Base-by-base conservation (phyloP, 2,797 vertebrate genomes). In the Sitta carolinensis region DNA sequence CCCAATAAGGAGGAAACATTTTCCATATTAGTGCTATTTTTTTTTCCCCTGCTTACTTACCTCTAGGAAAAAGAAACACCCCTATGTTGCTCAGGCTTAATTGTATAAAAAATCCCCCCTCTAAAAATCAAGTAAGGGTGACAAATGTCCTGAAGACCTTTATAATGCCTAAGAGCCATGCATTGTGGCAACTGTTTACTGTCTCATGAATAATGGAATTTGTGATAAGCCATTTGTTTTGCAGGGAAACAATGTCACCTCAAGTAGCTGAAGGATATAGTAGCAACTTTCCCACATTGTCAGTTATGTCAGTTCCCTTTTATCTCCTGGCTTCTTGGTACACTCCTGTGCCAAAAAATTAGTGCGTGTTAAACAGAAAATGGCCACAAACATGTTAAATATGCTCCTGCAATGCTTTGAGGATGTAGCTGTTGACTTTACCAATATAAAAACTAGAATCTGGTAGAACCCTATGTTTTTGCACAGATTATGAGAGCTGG, bases 191-290 rank as follows among this genome's bases (percentile, higher is more conserved):
- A 76, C 26, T 34, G 50, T 86, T 95, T 82, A 51, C 42, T 90
- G 30, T 90, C 76, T 93, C 55, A 32, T 67, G 73, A 94, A 68
- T 86, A 92, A 76, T 32, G 38, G 66, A 69, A 50, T 78, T 62
- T 91, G 34, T 67, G 66, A 94, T 88, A 81, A 90, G 73, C 73
- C 85, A 90, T 84, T 94, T 93, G 34, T 76, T 96, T 89, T 91
- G 69, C 27, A 75, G 38, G 62, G 76, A 88, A 90, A 88, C 63
- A 63, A 59, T 76, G 67, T 82, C 79, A 88, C 48, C 59, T 84
- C 59, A 50, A 59, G 32, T 47, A 86, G 42, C 69, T 76, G 79
- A 90, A 93, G 84, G 76, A 72, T 92, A 70, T 40, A 4, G 2
- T 67, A 81, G 75, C 21, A 32, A 70, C 55, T 92, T 89, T 78